phyloP scores from a whole-genome alignment of 2,888 invertebrate genomes.

The Ametastegia equiseti region DNA sequence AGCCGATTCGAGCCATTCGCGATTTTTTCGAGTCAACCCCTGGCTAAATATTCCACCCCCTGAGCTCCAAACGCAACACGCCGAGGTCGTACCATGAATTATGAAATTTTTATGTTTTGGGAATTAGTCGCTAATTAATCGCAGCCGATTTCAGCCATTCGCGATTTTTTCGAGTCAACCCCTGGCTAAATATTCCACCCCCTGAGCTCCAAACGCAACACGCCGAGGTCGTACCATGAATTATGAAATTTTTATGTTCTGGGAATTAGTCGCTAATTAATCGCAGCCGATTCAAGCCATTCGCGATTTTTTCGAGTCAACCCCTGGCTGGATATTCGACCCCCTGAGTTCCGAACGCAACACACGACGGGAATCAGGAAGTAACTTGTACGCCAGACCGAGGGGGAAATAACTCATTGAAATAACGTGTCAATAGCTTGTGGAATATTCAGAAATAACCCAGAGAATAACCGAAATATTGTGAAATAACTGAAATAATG shows the following conservation, averaged over 20 bases:
- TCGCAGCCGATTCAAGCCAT: neutral
- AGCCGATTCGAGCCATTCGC: neutral
- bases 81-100: neutral
- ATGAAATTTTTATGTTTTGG: neutral
- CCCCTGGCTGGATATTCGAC: neutral
- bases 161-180: neutral
- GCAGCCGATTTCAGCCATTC: neutral
- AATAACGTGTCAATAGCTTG: no score
- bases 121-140: constrained; percentile 3
- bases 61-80: neutral
- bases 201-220: neutral
- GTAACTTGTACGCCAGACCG: no score
- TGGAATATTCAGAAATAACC: no score
- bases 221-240: neutral
- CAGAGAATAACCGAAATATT: no score
- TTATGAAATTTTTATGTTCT: neutral
- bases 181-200: neutral
- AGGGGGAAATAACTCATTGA: no score
- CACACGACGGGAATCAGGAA: no score
- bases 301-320: neutral
- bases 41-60: constrained; percentile 3
- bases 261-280: neutral
- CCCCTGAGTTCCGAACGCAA: neutral
- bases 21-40: constrained; percentile 3
- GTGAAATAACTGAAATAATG: no score